A percentile compares a stretch with the other conserved stretches of the same genome.
These are phyloP conservation scores for Acrocephalus arundinaceus DNA, from an alignment of 2,113 vertebrate species.

Conservation along the genomic window DNA sequence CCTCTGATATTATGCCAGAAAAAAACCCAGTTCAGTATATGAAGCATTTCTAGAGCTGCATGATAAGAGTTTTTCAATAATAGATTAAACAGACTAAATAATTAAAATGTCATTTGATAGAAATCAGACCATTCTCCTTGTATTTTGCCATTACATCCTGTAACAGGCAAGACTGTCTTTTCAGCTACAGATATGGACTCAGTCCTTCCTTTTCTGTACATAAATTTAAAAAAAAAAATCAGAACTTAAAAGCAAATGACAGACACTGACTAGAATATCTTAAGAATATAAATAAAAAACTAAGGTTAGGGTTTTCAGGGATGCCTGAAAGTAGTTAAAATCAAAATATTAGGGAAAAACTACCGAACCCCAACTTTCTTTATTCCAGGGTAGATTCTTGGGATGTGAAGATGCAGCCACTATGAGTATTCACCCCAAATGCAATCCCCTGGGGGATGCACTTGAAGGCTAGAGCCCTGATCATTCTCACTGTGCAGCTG, in stretches of 20 bases:
- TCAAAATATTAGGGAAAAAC: not conserved
- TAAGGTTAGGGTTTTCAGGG: not conserved
- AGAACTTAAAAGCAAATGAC: not conserved
- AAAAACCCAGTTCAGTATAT: not conserved
- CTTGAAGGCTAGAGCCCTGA: not conserved
- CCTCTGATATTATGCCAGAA: not conserved
- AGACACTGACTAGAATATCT: not conserved
- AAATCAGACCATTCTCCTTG: not conserved
- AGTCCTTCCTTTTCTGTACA: not conserved
- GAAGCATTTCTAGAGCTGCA: not conserved
- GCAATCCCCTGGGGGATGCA: not conserved
- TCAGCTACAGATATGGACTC: not conserved
- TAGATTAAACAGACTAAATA: constrained; percentile 41
- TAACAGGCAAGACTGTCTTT: not conserved
- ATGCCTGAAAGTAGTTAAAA: not conserved
- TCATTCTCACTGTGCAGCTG: not conserved
- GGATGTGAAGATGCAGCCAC: not conserved
- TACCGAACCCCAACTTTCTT: not conserved
- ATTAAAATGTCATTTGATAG: constrained; percentile 23
- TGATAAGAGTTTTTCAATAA: constrained; percentile 33
- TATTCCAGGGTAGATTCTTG: not conserved
- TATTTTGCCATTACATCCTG: not conserved
- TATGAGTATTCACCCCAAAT: accelerated
- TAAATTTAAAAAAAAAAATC: not conserved
- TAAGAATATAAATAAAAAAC: not conserved